phyloP scores from a whole-genome alignment of 2,797 vertebrate species.

The Lutjanus argentimaculatus region DNA sequence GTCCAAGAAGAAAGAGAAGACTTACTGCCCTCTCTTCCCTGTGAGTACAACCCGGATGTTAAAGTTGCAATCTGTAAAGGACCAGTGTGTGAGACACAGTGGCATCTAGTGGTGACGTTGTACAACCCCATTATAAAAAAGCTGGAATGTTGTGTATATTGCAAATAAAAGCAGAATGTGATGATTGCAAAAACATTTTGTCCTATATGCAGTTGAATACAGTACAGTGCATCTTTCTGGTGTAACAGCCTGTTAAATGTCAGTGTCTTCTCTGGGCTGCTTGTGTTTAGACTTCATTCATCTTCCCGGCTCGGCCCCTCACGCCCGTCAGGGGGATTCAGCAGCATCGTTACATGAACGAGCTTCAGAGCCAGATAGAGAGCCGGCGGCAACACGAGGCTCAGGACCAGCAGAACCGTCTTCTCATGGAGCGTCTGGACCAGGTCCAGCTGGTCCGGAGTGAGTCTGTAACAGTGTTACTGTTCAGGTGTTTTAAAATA shows the following conservation, averaged over 20 bases:
- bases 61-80: background rate
- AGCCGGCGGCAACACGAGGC: conserved; percentile 63
- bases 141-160: too few species aligned
- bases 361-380: conserved; percentile 83
- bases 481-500: background rate
- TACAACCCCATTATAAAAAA: too few species aligned
- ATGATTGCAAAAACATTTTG: too few species aligned
- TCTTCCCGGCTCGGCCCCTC: conserved; percentile 84
- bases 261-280: background rate
- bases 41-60: conserved; percentile 71
- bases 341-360: conserved; percentile 82
- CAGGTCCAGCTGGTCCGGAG: conserved; percentile 86
- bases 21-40: conserved; percentile 61
- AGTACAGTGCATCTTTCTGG: background rate
- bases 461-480: conserved; percentile 70
- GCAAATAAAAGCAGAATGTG: too few species aligned
- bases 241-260: background rate
- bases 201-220: too few species aligned
- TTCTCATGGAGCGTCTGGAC: conserved; percentile 81
- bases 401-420: conserved; percentile 74
- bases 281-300: conserved; percentile 83
- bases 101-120: too few species aligned
- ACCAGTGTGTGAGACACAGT: too few species aligned
- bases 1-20: conserved; percentile 80
- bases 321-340: conserved; percentile 80